Percentiles rank a stretch among this genome's conserved stretches.
Evolutionary conservation across 2,888 invertebrate species (phyloP).

Genomic region (Apamea anceps): DNA sequence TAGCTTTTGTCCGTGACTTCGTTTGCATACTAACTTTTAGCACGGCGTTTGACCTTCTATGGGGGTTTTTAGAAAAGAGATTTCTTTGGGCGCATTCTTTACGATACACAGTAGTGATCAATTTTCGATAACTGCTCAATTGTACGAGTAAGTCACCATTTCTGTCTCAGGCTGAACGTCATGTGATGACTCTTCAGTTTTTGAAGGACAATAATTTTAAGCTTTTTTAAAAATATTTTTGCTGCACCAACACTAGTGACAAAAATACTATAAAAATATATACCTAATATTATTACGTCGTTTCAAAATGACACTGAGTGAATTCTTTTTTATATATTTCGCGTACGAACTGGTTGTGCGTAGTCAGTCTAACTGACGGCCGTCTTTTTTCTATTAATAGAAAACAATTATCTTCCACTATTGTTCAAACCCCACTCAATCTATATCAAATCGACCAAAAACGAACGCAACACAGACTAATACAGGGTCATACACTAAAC

Average conservation of each 20-base stretch:
- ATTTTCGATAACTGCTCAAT: not conserved
- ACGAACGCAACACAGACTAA: not conserved
- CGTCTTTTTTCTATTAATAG: not conserved
- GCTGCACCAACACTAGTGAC: not conserved
- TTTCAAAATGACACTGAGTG: not conserved
- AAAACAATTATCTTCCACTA: constrained; percentile 29
- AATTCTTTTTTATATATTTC: not conserved
- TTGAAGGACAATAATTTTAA: not conserved
- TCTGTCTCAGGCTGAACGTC: not conserved
- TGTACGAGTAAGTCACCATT: too few species aligned
- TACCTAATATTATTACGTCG: not conserved
- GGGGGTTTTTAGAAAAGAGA: not conserved
- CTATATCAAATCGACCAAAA: constrained; percentile 30
- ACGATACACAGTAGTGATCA: not conserved
- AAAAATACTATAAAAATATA: not conserved
- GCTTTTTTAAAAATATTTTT: not conserved
- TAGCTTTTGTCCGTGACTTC: not conserved
- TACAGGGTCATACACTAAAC: constrained; percentile 18
- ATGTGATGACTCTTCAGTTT: not conserved
- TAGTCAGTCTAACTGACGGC: not conserved
- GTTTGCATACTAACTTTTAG: constrained; percentile 1
- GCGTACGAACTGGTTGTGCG: not conserved
- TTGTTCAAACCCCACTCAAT: constrained; percentile 17
- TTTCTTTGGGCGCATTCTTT: not conserved
- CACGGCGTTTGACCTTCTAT: not conserved